These are phyloP conservation scores for Ochotona curzoniae DNA, from an alignment of 2,113 vertebrate genomes.

Conservation along the genomic window DNA sequence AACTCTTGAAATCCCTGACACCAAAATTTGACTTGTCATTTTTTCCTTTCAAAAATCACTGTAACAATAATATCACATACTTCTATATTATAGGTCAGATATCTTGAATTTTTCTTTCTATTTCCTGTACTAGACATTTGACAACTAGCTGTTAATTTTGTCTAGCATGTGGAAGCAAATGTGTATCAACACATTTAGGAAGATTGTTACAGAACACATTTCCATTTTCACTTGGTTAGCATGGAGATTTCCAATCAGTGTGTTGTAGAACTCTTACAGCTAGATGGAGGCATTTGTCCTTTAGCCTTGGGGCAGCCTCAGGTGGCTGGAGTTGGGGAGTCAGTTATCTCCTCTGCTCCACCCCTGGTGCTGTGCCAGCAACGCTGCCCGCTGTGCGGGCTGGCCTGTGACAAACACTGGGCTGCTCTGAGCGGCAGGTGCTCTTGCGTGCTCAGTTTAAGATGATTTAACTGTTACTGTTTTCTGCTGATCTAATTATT, in stretches of 20 bases:
- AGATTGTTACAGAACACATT: neutral
- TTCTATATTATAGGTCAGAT: neutral
- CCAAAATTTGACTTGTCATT: neutral
- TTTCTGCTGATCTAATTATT: slow-evolving; percentile 34
- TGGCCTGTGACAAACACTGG: slow-evolving; percentile 13
- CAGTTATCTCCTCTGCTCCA: neutral
- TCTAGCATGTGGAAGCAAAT: neutral
- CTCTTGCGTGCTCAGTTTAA: neutral
- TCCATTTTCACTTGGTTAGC: slow-evolving; percentile 36
- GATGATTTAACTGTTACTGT: slow-evolving; percentile 33
- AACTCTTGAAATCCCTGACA: neutral
- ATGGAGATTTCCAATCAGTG: neutral
- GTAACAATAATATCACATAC: neutral
- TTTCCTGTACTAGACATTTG: neutral
- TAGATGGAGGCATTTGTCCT: neutral
- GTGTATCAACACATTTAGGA: neutral
- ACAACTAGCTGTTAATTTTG: slow-evolving; percentile 23
- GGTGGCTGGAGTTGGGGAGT: neutral
- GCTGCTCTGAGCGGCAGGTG: neutral
- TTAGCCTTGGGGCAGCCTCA: neutral
- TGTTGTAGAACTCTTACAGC: slow-evolving; percentile 2
- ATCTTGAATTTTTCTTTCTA: slow-evolving; percentile 19
- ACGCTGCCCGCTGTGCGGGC: neutral
- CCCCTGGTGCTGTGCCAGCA: neutral
- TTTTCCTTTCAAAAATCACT: neutral